Conservation (phyloP, 1,140 invertebrate species). For the Eufriesea mexicana region DNA sequence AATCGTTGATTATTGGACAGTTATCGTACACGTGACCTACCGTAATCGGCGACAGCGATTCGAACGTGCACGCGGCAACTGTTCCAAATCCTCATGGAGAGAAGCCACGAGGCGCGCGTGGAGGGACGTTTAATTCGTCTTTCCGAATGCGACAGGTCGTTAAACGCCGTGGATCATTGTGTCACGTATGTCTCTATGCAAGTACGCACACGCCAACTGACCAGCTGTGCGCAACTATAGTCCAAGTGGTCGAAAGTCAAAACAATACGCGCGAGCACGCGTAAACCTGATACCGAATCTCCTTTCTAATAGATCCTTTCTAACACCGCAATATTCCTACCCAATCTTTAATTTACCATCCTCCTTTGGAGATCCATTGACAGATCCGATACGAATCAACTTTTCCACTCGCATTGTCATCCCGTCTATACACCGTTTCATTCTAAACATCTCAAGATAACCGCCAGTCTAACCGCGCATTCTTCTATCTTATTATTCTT, state of each 20-base stretch:
- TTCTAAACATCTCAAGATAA: neutral
- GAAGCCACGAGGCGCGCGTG: constrained; percentile 42
- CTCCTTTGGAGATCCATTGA: neutral
- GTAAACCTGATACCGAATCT: neutral
- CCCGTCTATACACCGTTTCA: neutral
- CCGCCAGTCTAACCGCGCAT: neutral
- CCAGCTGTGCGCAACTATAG: constrained; percentile 36
- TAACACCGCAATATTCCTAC: neutral
- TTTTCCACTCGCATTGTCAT: neutral
- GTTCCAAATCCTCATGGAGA: constrained; percentile 66
- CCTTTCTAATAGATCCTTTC: too few relatives aligned
- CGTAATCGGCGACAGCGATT: constrained; percentile 72
- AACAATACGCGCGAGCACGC: constrained; percentile 49
- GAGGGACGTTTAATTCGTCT: constrained; percentile 48
- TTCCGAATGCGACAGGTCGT: constrained; percentile 51
- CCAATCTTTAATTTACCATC: too few relatives aligned
- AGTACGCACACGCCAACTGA: constrained; percentile 17
- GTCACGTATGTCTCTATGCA: constrained; percentile 56
- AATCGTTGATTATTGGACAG: constrained; percentile 69
- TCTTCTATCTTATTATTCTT: neutral
- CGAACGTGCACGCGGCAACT: constrained; percentile 71
- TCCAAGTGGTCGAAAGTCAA: constrained; percentile 47
- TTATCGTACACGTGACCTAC: constrained; percentile 74
- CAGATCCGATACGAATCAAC: neutral
- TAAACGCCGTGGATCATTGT: constrained; percentile 57